Evolutionary conservation across 2,797 vertebrate species (phyloP), one percentile per base, ranked within the genome.

Genomic region (Acanthurus lineatus): DNA sequence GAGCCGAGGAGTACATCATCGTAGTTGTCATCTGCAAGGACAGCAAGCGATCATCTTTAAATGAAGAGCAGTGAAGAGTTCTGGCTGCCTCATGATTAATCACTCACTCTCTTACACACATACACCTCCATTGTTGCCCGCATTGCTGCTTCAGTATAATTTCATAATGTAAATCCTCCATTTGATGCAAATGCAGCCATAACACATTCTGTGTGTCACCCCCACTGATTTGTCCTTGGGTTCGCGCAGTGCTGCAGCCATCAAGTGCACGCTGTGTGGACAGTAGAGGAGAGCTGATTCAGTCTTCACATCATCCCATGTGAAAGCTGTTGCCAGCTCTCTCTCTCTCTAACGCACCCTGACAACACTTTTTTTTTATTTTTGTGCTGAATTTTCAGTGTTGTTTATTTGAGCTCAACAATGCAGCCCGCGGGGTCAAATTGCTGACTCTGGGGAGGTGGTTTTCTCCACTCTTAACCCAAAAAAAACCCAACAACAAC

Each of bases 261-360:
- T 88, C 32, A 35, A 35, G 32, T 35, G 32, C 59, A 69, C 74
- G 42, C 75, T 65, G 82, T 79, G 82, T 84, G 84, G 86, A 91
- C 88, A 80, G 81, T 44, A 79, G 76, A 89, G 71, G 82, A 88
- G 74, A 87, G 88, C 89, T 93, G 91, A 93, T 91, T 94, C 93
- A 94, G 90, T 89, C 76, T 68, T 91, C 76, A 81, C 87, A 84
- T 94, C 82, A 83, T 90, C 73, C 83, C 79, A 69, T 91, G 83
- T 91, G 89, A 94, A 91, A 67, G 86, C 84, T 66, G 76, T 76
- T 84, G 77, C 90, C 88, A 84, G 17, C 32, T 35, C 32, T 35
- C 66, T 65, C 85, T 70, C 48, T 54, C 72, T 48, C 72, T 91
- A 90, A 94, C 73, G 12, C 85, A 75, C 75, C 76, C 74, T 87